These are phyloP conservation scores for Panorpa germanica DNA, from an alignment of 2,888 invertebrate genomes.

Conservation along the genomic window DNA sequence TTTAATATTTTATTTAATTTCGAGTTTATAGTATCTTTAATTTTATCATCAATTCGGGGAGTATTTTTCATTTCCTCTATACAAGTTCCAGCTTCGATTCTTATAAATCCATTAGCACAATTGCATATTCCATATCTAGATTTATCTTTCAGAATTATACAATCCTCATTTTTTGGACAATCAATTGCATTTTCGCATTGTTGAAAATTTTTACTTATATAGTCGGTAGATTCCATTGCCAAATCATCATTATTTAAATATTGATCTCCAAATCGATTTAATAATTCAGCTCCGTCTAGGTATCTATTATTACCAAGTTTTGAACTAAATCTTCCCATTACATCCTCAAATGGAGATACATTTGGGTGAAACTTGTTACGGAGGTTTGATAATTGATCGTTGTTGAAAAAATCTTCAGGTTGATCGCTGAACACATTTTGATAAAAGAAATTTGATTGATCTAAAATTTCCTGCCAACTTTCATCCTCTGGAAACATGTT, in stretches of 20 bases:
- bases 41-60: constrained; percentile 14
- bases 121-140: constrained; percentile 49
- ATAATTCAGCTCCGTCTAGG: no score
- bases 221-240: constrained; percentile 30
- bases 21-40: constrained; percentile 20
- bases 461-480: constrained; percentile 30
- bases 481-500: no score
- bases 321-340: no score
- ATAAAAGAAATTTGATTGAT: constrained; percentile 24
- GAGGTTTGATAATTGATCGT: constrained; percentile 18
- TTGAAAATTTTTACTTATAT: constrained; percentile 25
- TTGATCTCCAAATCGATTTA: no score
- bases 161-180: constrained; percentile 53
- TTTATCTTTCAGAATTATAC: constrained; percentile 33
- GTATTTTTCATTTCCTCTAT: constrained; percentile 14
- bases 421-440: constrained; percentile 24
- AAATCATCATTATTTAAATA: constrained; percentile 19
- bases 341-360: no score
- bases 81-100: constrained; percentile 26
- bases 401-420: constrained; percentile 24
- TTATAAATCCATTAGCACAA: constrained; percentile 42
- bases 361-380: no score
- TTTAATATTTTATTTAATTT: constrained; percentile 21
- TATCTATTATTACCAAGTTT: constrained; percentile 18
- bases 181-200: constrained; percentile 39